These are phyloP conservation scores for Drosophila testacea DNA, from an alignment of 2,888 invertebrate genomes.

Conservation along the genomic window DNA sequence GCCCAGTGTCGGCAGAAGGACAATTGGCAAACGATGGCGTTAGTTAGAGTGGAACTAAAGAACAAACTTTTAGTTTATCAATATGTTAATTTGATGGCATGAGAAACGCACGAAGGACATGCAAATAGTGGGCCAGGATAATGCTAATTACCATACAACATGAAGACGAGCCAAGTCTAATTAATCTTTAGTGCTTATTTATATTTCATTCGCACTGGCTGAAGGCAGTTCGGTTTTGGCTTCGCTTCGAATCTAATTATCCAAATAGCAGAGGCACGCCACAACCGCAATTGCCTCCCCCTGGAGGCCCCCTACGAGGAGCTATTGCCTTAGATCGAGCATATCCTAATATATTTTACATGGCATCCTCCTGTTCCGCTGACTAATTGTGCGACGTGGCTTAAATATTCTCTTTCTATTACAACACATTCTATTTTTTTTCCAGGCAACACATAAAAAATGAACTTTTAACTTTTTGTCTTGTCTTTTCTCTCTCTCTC, in stretches of 20 bases:
- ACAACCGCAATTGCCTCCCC: constrained; percentile 41
- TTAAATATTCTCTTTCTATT: constrained; percentile 14
- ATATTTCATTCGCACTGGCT: constrained; percentile 61
- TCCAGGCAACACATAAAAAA: constrained; percentile 62
- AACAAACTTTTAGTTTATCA: constrained; percentile 33
- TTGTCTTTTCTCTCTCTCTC: constrained; percentile 52
- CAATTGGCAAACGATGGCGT: constrained; percentile 5
- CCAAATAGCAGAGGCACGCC: constrained; percentile 62
- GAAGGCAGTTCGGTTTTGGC: too few relatives aligned
- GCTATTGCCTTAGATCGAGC: constrained; percentile 21
- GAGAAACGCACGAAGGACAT: constrained; percentile 27
- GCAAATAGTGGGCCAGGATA: constrained; percentile 32
- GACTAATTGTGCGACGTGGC: constrained; percentile 67
- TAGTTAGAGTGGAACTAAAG: constrained; percentile 1
- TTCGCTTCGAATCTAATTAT: constrained; percentile 69
- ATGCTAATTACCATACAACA: constrained; percentile 55
- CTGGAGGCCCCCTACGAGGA: background rate
- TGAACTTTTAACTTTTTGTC: constrained; percentile 82
- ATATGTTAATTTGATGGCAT: constrained; percentile 57
- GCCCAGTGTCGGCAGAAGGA: background rate
- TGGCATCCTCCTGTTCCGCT: constrained; percentile 46
- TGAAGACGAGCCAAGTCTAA: constrained; percentile 59
- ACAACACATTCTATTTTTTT: constrained; percentile 20
- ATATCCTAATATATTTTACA: constrained; percentile 35
- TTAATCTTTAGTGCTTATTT: constrained; percentile 75